These are phyloP conservation scores for Ectemnius continuus DNA, from an alignment of 2,888 invertebrate genomes.

Conservation along the genomic window DNA sequence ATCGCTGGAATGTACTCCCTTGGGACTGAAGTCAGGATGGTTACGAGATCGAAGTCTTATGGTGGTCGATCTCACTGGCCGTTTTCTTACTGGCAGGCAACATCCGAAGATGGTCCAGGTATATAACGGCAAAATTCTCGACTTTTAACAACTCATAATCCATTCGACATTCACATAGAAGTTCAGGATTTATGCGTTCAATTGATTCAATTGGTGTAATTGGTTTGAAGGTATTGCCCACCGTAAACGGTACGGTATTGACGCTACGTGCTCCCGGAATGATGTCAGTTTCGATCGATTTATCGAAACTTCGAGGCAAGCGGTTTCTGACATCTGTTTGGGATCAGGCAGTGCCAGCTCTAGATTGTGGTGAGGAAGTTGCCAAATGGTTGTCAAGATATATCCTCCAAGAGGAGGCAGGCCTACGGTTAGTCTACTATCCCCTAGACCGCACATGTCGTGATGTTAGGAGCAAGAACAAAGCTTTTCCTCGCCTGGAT, in stretches of 20 bases:
- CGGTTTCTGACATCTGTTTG: constrained; percentile 80
- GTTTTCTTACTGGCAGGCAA: constrained; percentile 81
- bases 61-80: constrained; percentile 80
- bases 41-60: constrained; percentile 82
- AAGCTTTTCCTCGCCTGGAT: constrained; percentile 67
- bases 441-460: constrained; percentile 78
- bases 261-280: constrained; percentile 80
- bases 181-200: neutral
- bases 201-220: neutral
- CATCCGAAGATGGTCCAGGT: constrained; percentile 80
- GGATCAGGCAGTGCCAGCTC: constrained; percentile 81
- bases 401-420: constrained; percentile 79
- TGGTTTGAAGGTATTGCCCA: constrained; percentile 76
- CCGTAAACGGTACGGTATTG: constrained; percentile 79
- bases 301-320: constrained; percentile 73
- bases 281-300: constrained; percentile 80
- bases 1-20: constrained; percentile 79
- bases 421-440: constrained; percentile 82
- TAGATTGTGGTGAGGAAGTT: constrained; percentile 86
- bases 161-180: neutral
- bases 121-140: neutral
- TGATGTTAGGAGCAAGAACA: constrained; percentile 67
- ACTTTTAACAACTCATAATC: neutral
- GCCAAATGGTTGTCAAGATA: constrained; percentile 86
- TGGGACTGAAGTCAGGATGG: constrained; percentile 81